Evolutionary conservation across 2,888 invertebrate genomes (phyloP).

Genomic region (Molanna angustata): DNA sequence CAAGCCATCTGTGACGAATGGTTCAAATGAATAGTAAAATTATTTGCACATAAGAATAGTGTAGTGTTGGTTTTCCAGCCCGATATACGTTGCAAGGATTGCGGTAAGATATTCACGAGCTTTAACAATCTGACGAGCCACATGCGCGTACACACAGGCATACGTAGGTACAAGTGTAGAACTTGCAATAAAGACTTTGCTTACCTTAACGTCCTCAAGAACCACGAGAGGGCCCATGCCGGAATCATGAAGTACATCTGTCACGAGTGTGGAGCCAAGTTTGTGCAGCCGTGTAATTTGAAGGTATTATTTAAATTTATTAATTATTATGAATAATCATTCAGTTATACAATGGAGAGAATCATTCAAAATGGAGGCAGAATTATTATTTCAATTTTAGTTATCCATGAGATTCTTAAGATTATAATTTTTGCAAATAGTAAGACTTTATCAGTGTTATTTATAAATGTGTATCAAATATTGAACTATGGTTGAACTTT

Average conservation of each 20-base stretch:
- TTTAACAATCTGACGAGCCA: slow-evolving; percentile 59
- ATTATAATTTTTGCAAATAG: too few species aligned
- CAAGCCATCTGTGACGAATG: too few species aligned
- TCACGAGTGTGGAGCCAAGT: slow-evolving; percentile 63
- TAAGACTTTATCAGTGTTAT: too few species aligned
- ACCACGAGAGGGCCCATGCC: slow-evolving; percentile 51
- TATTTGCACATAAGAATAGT: too few species aligned
- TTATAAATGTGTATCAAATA: too few species aligned
- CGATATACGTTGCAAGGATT: slow-evolving; percentile 49
- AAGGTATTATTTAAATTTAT: slow-evolving; percentile 44
- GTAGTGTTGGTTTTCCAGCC: slow-evolving; percentile 43
- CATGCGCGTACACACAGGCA: slow-evolving; percentile 50
- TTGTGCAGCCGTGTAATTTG: slow-evolving; percentile 49
- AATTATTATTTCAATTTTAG: too few species aligned
- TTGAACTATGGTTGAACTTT: too few species aligned
- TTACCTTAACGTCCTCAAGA: slow-evolving; percentile 52
- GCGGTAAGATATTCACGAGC: slow-evolving; percentile 52
- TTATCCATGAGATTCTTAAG: too few species aligned
- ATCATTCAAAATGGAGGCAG: too few species aligned
- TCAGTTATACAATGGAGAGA: too few species aligned
- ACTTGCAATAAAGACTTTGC: slow-evolving; percentile 53
- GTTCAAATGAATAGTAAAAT: too few species aligned
- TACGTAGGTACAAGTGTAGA: slow-evolving; percentile 47
- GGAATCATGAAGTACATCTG: slow-evolving; percentile 68
- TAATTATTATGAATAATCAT: too few species aligned